Base-by-base conservation (phyloP, 1,140 invertebrate genomes). In the Tyrophagus putrescentiae region DNA sequence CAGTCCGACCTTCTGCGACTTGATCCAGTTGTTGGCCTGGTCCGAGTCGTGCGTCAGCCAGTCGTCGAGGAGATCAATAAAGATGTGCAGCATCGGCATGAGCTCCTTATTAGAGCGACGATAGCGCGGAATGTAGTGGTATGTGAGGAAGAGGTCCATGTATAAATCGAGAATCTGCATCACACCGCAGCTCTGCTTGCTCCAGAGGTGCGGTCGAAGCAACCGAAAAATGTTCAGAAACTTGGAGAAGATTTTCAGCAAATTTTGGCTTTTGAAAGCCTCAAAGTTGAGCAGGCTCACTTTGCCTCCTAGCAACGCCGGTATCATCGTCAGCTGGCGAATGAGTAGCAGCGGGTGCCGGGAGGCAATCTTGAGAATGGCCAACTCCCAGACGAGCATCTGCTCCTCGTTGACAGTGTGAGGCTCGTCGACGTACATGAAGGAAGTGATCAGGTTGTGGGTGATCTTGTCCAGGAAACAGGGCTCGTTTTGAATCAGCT, bases 331-430 rank as follows among this genome's bases (percentile, higher is more conserved):
- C 60, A 95, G 72, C 69, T 94, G 90, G 25, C 80, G 78, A 2
- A 90, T 70, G 2, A 93, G 80, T 0, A 95, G 74, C 57, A 86
- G 73, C 0, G 84, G 85, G 77, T 93, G 87, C 39, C 80, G 81
- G 39, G 82, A 81, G n/a, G 83, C 83, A 74, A 84, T 78, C 76
- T 89, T 94, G 62, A 83, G 76, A 28, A 82, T 80, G 21, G 82
- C 80, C 6, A 85, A 71, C 69, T 89, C 87, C 48, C 83, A 78
- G 67, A 89, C 85, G 62, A 84, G 82, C 63, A 80, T 78, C 3
- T 78, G 76, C 32, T 77, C 74, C 73, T 81, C 83, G 18, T 83
- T 80, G 67, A 84, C 69, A 7, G 11, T n/a, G n/a, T n/a, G n/a
- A n/a, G n/a, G n/a, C 7, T 81, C 76, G n/a, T n/a, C n/a, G 4